phyloP scores from a whole-genome alignment of 2,113 vertebrate genomes.

The Lota lota region DNA sequence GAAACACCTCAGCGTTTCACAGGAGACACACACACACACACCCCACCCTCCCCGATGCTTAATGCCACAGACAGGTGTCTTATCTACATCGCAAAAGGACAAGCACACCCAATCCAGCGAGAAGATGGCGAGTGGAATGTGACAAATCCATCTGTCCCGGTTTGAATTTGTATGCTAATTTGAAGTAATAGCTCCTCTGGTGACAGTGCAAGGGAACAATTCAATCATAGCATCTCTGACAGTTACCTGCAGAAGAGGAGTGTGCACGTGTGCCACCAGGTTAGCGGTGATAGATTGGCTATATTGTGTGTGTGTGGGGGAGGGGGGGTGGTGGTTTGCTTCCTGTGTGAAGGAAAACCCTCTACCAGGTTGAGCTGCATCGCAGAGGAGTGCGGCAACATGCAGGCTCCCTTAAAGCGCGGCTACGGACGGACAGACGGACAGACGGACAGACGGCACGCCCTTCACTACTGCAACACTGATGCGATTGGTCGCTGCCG shows the following conservation, averaged over 20 bases:
- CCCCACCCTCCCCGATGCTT: constrained; percentile 43
- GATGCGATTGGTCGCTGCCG: constrained; percentile 9
- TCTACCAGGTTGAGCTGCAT: constrained; percentile 60
- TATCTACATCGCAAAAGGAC: constrained; percentile 75
- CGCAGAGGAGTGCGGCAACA: constrained; percentile 40
- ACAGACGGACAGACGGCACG: constrained; percentile 54
- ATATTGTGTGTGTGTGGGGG: constrained; percentile 34
- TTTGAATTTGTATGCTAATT: constrained; percentile 86
- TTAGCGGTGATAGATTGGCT: constrained; percentile 72
- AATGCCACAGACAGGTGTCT: constrained; percentile 73
- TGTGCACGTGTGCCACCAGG: constrained; percentile 54
- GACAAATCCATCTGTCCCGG: constrained; percentile 83
- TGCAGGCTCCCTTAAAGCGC: constrained; percentile 24
- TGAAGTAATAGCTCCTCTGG: constrained; percentile 82
- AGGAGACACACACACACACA: constrained; percentile 38
- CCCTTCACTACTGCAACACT: constrained; percentile 27
- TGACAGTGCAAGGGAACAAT: constrained; percentile 80
- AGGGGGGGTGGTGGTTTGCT: constrained; percentile 53
- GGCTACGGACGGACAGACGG: constrained; percentile 13
- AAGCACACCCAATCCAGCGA: constrained; percentile 74
- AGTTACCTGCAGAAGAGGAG: constrained; percentile 66
- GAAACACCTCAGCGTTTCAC: constrained; percentile 62
- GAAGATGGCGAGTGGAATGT: constrained; percentile 77
- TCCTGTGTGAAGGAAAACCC: constrained; percentile 62
- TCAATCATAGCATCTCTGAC: constrained; percentile 79